Base-by-base conservation (phyloP, 2,797 vertebrate genomes). In the Ispidina picta region DNA sequence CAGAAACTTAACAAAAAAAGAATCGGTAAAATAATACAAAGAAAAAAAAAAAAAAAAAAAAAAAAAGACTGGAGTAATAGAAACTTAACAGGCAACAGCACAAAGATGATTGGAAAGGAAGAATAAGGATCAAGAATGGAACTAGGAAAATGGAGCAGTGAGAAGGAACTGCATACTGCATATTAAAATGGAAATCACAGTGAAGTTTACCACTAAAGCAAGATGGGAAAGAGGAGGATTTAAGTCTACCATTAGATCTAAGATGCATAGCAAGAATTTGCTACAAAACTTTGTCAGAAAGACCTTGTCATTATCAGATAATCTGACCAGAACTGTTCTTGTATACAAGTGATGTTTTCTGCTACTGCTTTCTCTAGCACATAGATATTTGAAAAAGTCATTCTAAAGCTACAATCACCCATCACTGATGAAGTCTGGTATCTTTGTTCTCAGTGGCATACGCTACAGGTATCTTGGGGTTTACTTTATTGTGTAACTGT, bases 391-490 rank as follows among this genome's bases (percentile, higher is more conserved):
- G n/a, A 33, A 69, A 69, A 69, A 39, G 52, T 59, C 6, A 28
- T 77, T 75, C 71, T 69, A 55, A 51, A 69, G 39, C 43, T 70
- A 15, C 49, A 75, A 2, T 85, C 5, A 25, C 64, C 33, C 22
- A 22, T 58, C 3, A 0, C 2, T 86, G 46, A 25, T 54, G 41
- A 63, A 71, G 52, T 68, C 60, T 37, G 17, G 5, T 85, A 9
- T 68, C 37, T 29, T 80, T 64, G 37, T 56, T 68, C 0, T 0
- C 33, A 39, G 29, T 59, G 60, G 31, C 0, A 0, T 66, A 37
- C 41, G 25, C 26, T 63, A 70, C 23, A 69, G 66, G 33, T 66
- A 12, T 69, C 60, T 79, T 92, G 10, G 17, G 16, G 17, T 28
- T 85, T 69, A 11, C 55, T 91, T 90, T 52, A 15, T 49, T 11